Conservation (phyloP, 2,888 invertebrate genomes). For the Caenorhabditis uteleia region DNA sequence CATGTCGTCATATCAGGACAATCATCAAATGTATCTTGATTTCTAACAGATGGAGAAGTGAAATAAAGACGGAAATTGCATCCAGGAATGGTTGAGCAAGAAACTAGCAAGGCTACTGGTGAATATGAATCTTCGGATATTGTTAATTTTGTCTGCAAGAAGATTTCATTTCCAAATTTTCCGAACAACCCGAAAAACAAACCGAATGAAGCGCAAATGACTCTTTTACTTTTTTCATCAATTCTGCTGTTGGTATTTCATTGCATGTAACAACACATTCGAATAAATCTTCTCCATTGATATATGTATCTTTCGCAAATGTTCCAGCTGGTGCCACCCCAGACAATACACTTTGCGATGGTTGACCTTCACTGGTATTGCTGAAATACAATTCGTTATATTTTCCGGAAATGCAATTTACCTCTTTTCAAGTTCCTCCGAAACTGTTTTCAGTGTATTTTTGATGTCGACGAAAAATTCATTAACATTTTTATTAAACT, state of each 20-base stretch:
- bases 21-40: constrained; percentile 25
- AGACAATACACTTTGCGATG: constrained; percentile 59
- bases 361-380: not conserved
- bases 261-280: constrained; percentile 92
- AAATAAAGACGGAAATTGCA: not conserved
- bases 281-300: constrained; percentile 80
- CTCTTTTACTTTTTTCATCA: constrained; percentile 82
- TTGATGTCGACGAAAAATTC: constrained; percentile 91
- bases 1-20: constrained; percentile 87
- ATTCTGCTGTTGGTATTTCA: constrained; percentile 85
- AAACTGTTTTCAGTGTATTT: constrained; percentile 89
- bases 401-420: not conserved
- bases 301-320: constrained; percentile 85
- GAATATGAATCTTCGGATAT: constrained; percentile 1
- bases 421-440: constrained; percentile 74
- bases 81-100: constrained; percentile 1
- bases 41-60: constrained; percentile 14
- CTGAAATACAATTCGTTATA: not conserved
- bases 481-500: constrained; percentile 76
- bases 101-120: constrained; percentile 2
- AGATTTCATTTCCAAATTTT: not conserved
- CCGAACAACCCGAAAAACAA: not conserved
- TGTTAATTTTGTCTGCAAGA: constrained; percentile 7
- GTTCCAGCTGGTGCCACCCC: constrained; percentile 77
- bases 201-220: constrained; percentile 4